Evolutionary conservation across 2,113 vertebrate genomes (phyloP).

Genomic region (Talpa occidentalis): DNA sequence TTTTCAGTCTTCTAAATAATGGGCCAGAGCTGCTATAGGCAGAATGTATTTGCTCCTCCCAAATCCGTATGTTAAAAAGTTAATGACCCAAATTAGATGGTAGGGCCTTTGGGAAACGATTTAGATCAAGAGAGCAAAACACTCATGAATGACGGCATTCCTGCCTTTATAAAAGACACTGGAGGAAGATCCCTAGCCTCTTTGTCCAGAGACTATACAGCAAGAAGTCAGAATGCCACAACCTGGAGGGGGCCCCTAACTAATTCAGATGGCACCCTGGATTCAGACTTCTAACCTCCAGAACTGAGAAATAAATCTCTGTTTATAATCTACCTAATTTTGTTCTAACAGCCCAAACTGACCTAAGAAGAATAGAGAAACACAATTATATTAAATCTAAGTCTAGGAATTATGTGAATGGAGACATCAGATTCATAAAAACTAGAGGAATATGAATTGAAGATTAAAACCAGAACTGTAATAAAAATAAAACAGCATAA

Average conservation of each 20-base stretch:
- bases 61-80: neutral
- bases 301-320: neutral
- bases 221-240: neutral
- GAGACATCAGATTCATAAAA: neutral
- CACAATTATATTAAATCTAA: neutral
- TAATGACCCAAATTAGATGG: neutral
- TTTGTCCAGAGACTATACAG: neutral
- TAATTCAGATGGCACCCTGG: neutral
- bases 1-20: neutral
- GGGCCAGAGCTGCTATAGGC: neutral
- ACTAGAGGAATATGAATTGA: neutral
- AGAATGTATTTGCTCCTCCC: neutral
- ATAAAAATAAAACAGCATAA: neutral
- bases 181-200: neutral
- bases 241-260: neutral
- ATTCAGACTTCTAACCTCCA: neutral
- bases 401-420: slow-evolving; percentile 23
- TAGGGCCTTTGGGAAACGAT: neutral
- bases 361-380: neutral
- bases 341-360: neutral
- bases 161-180: neutral
- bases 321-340: neutral
- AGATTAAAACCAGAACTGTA: neutral
- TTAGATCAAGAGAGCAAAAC: neutral
- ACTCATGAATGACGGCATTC: neutral